Conservation (phyloP, 2,888 invertebrate species). For the Actias luna region DNA sequence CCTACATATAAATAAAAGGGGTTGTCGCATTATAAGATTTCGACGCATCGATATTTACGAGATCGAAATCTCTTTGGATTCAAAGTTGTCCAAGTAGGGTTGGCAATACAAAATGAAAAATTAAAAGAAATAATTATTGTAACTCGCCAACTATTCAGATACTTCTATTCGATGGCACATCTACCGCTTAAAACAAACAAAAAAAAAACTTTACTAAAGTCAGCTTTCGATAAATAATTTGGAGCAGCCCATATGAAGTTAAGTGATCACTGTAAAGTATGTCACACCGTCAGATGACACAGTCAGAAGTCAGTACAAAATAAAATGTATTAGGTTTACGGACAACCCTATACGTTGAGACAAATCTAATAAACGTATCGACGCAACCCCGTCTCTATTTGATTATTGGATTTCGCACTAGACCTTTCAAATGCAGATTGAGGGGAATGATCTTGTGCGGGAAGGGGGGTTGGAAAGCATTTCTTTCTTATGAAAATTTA, state of each 20-base stretch:
- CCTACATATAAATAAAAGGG: constrained; percentile 23
- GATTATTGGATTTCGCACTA: constrained; percentile 38
- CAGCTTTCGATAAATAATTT: too few relatives aligned
- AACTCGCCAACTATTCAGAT: too few relatives aligned
- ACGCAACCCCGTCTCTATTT: constrained; percentile 35
- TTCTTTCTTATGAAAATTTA: too few relatives aligned
- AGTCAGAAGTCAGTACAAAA: background rate
- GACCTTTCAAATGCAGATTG: constrained; percentile 19
- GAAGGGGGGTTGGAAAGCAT: background rate
- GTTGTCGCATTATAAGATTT: constrained; percentile 35
- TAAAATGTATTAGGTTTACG: background rate
- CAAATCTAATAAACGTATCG: constrained; percentile 38
- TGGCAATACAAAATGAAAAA: constrained; percentile 11
- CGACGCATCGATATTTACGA: constrained; percentile 34
- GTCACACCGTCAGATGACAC: too few relatives aligned
- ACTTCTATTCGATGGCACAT: too few relatives aligned
- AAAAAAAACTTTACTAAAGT: too few relatives aligned
- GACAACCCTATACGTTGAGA: constrained; percentile 35
- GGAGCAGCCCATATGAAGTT: too few relatives aligned
- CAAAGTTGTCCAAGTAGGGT: constrained; percentile 32
- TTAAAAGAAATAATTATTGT: too few relatives aligned
- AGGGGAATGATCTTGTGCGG: background rate
- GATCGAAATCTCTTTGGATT: constrained; percentile 26
- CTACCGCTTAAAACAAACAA: too few relatives aligned
- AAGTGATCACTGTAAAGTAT: too few relatives aligned